These are phyloP conservation scores for Sylvietta virens DNA, from an alignment of 2,113 vertebrate species.

Conservation along the genomic window DNA sequence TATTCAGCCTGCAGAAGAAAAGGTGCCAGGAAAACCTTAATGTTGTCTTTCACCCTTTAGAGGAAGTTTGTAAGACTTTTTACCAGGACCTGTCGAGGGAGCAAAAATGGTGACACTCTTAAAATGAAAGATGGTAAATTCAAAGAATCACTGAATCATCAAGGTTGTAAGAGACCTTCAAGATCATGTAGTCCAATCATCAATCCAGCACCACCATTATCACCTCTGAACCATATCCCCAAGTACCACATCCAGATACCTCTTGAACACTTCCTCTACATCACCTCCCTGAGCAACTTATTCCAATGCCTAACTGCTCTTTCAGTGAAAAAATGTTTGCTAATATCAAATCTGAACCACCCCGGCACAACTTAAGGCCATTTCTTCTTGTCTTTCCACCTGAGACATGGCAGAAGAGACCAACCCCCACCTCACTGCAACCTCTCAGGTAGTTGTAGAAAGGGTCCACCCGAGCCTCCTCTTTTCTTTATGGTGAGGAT, in stretches of 20 bases:
- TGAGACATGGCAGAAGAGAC: background rate
- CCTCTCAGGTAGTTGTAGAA: background rate
- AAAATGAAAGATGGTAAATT: background rate
- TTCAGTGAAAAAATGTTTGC: background rate
- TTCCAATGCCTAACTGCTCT: background rate
- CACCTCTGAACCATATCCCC: background rate
- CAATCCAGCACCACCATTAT: background rate
- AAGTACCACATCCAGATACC: background rate
- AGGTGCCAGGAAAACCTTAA: background rate
- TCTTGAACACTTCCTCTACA: background rate
- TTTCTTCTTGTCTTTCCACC: background rate
- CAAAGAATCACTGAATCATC: background rate
- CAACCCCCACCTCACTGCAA: background rate
- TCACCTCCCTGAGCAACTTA: background rate
- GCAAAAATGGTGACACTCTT: background rate
- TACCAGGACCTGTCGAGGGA: background rate
- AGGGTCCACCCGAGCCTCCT: background rate
- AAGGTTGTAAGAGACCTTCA: background rate
- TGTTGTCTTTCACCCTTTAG: background rate
- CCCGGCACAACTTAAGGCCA: background rate
- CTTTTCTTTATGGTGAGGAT: background rate
- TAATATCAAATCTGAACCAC: background rate
- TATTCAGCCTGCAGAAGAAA: background rate
- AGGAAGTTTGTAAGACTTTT: background rate
- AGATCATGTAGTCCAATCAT: background rate